phyloP scores from a whole-genome alignment of 2,888 invertebrate species.

The Hermaeophaga mercurialis region DNA sequence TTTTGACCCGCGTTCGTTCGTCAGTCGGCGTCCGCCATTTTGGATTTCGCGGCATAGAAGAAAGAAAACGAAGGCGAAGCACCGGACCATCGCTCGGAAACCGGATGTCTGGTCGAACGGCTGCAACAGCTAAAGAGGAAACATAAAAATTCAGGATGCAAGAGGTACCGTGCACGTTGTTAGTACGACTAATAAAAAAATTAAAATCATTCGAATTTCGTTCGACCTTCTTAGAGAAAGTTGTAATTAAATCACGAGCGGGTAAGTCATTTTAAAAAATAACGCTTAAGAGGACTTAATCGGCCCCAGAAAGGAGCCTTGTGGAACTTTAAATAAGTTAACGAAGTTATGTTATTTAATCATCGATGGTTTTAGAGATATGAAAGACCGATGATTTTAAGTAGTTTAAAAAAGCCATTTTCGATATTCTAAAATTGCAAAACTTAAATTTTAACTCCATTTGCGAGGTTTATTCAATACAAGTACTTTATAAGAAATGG shows the following conservation, averaged over 20 bases:
- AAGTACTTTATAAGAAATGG: too few species aligned
- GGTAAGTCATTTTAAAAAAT: too few species aligned
- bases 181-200: conserved; percentile 2
- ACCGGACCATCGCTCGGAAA: conserved; percentile 33
- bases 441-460: too few species aligned
- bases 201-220: neutral
- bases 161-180: conserved; percentile 20
- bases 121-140: conserved; percentile 36
- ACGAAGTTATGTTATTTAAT: too few species aligned
- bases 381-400: too few species aligned
- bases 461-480: too few species aligned
- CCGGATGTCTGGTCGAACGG: conserved; percentile 46
- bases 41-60: conserved; percentile 3
- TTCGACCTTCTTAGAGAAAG: neutral
- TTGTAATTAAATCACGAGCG: neutral
- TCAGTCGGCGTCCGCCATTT: conserved; percentile 1
- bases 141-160: conserved; percentile 39
- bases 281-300: too few species aligned
- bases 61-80: conserved; percentile 21
- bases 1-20: neutral
- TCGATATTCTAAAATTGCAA: too few species aligned
- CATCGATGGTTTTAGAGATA: too few species aligned
- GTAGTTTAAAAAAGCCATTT: too few species aligned
- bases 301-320: too few species aligned
- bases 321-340: too few species aligned